Conservation (phyloP, 37 sponge, comb jelly and placozoan species). For the Corticium candelabrum region DNA sequence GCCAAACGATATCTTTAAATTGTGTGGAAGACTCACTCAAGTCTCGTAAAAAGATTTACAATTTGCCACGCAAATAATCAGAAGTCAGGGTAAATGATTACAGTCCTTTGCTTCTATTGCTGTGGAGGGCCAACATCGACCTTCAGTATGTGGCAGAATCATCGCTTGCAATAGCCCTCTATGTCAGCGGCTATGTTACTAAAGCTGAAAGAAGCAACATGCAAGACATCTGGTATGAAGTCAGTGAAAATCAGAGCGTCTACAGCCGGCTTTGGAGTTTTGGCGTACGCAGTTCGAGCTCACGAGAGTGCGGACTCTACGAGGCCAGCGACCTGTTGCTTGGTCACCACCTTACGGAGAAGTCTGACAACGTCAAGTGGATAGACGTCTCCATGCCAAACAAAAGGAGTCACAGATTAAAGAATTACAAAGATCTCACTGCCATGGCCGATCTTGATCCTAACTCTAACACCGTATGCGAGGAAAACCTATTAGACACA, state of each 20-base stretch:
- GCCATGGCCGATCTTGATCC: conserved; percentile 24
- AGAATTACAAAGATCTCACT: conserved; percentile 6
- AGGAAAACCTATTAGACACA: conserved; percentile 17
- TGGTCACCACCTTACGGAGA: conserved; percentile 31
- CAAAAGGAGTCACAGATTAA: conserved; percentile 22
- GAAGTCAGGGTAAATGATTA: conserved; percentile 44
- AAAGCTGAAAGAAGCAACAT: conserved; percentile 49
- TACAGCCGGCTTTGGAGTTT: conserved; percentile 32
- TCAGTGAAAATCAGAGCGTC: conserved; percentile 6
- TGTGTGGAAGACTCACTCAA: conserved; percentile 26
- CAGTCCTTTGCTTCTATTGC: conserved; percentile 33
- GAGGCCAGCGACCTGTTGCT: conserved; percentile 37
- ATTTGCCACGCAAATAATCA: conserved; percentile 2
- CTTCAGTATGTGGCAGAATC: conserved; percentile 38
- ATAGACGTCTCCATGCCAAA: conserved; percentile 25
- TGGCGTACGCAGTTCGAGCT: conserved; percentile 10
- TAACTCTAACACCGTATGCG: conserved; percentile 16
- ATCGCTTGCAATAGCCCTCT: conserved; percentile 27
- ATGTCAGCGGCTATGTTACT: conserved; percentile 44
- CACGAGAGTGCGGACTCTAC: conserved; percentile 35
- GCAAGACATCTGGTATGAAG: conserved; percentile 37
- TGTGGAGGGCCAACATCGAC: conserved; percentile 51
- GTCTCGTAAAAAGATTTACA: conserved; percentile 17
- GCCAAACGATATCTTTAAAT: conserved; percentile 7
- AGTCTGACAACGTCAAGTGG: conserved; percentile 36